These are phyloP conservation scores for Leucoraja erinaceus DNA, from an alignment of 2,113 vertebrate species.

Conservation along the genomic window DNA sequence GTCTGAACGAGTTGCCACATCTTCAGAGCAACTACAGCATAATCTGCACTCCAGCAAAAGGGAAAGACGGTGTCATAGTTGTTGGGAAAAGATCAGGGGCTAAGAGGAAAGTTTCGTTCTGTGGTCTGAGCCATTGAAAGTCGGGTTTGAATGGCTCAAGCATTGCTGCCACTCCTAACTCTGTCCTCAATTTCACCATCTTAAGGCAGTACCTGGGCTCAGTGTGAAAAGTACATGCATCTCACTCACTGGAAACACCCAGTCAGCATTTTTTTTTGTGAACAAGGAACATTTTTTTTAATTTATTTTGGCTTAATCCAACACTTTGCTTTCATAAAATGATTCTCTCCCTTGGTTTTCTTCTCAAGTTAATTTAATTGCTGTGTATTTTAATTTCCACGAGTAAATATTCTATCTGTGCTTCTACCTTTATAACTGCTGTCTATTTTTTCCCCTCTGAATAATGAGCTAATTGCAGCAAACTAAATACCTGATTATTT, in stretches of 20 bases:
- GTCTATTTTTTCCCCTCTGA: not conserved
- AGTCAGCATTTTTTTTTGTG: not conserved
- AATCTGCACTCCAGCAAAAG: not conserved
- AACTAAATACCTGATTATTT: not conserved
- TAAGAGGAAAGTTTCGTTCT: not conserved
- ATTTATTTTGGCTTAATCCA: not conserved
- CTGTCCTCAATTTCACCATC: not conserved
- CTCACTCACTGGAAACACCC: not conserved
- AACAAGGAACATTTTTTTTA: not conserved
- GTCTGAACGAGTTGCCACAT: not conserved
- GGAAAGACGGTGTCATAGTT: not conserved
- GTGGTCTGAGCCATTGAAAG: not conserved
- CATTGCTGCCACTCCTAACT: not conserved
- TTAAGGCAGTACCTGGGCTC: not conserved
- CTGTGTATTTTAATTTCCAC: not conserved
- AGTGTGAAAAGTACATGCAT: not conserved
- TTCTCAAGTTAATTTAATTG: not conserved
- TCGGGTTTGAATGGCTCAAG: not conserved
- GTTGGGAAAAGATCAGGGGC: not conserved
- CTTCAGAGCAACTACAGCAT: not conserved
- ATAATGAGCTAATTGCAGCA: not conserved
- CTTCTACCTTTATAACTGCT: not conserved
- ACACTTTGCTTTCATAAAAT: not conserved
- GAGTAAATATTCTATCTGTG: not conserved
- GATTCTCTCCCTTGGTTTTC: not conserved